phyloP scores from a whole-genome alignment of 1,140 invertebrate species.

The Drosophila fuyamai region DNA sequence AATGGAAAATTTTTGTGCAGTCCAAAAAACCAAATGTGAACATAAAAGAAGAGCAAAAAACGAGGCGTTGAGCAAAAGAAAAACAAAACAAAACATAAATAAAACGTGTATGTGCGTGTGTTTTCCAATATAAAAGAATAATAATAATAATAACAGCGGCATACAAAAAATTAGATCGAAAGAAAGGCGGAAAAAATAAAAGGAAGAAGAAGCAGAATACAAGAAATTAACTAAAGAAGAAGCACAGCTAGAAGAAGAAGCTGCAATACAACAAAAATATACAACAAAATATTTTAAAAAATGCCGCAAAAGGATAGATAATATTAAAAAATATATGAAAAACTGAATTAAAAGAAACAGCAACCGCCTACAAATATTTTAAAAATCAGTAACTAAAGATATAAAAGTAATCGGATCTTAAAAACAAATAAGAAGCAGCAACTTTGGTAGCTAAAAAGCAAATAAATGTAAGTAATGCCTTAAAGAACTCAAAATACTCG shows the following conservation, averaged over 20 bases:
- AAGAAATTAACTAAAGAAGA: constrained; percentile 1
- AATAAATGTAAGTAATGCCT: not conserved
- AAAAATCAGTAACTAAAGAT: too few relatives aligned
- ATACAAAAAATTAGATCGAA: not conserved
- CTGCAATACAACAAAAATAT: not conserved
- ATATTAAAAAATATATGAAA: not conserved
- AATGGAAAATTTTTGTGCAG: constrained; percentile 48
- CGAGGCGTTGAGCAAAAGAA: constrained; percentile 24
- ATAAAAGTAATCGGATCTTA: not conserved
- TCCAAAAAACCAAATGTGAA: constrained; percentile 36
- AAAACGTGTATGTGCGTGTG: constrained; percentile 13
- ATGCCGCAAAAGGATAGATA: too few relatives aligned
- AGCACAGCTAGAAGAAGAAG: not conserved
- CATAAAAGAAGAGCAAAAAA: constrained; percentile 32
- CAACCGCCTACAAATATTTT: not conserved
- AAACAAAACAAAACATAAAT: constrained; percentile 41
- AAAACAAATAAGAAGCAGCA: not conserved
- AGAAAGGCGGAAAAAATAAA: not conserved
- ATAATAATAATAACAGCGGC: constrained; percentile 8
- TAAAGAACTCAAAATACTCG: too few relatives aligned
- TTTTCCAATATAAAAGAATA: constrained; percentile 14
- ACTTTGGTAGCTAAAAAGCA: not conserved
- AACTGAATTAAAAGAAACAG: not conserved
- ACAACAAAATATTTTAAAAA: constrained; percentile 4
- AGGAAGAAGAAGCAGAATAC: not conserved